Evolutionary conservation across 23 tunicate genomes (phyloP), one percentile per base, ranked within the genome.

Genomic region (Trididemnum nubilum): DNA sequence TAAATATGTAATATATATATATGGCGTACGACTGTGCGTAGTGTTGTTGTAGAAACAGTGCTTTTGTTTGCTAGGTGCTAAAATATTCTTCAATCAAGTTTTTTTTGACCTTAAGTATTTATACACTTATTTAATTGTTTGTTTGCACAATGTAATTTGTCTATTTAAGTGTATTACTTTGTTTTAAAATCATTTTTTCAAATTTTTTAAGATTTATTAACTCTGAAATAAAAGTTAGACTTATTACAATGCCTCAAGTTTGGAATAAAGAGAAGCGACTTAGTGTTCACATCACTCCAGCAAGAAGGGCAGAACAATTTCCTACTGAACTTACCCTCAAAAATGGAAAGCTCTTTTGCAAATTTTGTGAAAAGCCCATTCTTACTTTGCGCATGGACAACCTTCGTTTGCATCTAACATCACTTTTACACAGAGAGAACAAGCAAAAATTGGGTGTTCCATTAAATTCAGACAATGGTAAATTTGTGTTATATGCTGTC

Each of bases 281-380:
- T 15, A 33, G 74, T n/a, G 38, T 67, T 32, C 74, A 67, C 39
- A 40, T 73, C 29, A 77, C 66, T 51, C 81, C 81, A 4, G 23
- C 52, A 54, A 28, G 61, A 35, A 51, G 90, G 52, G 90, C 54
- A 33, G 52, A 35, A 15, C 79, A 85, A 33, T 52, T 78, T 50
- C 90, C 90, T 32, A 82, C 76, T 71, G 90, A 85, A 26, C 51
- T 85, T 0, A 33, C 27, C 9, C 76, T 85, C 28, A 78, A 36
- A 51, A 26, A 57, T 3, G 63, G 63, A 29, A 29, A 79, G 51
- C 35, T 85, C 5, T 70, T 36, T 36, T 85, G 90, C 61, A 79
- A 40, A 49, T 85, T 84, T 84, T 85, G 90, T 34, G 52, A 85
- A 5, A 65, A 75, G 61, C 5, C 15, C 9, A 19, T 85, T 3